Percentiles rank a stretch among this genome's conserved stretches.
Evolutionary conservation across 2,113 vertebrate species (phyloP).

Genomic region (Labrus mixtus): DNA sequence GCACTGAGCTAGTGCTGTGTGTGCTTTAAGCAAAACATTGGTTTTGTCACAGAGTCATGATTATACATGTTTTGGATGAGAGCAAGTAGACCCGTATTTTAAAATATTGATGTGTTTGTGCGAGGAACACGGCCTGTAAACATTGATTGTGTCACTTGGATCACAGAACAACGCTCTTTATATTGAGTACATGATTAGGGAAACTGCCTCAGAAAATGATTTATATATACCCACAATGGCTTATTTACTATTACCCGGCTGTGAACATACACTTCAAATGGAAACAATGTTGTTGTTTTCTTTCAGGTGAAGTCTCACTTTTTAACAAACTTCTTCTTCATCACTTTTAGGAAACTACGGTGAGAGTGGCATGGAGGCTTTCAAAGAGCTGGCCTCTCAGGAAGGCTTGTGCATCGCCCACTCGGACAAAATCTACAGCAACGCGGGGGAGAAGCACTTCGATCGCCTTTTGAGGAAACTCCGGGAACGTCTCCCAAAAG

Average conservation of each 20-base stretch:
- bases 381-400: conserved; percentile 95
- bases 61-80: conserved; percentile 24
- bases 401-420: conserved; percentile 97
- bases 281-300: not conserved
- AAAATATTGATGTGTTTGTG: conserved; percentile 10
- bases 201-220: not conserved
- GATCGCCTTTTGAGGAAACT: conserved; percentile 95
- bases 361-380: conserved; percentile 99
- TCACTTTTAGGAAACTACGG: conserved; percentile 92
- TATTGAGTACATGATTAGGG: not conserved
- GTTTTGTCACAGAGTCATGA: conserved; percentile 27
- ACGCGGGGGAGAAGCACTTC: conserved; percentile 95
- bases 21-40: conserved; percentile 23
- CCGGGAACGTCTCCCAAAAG: conserved; percentile 93
- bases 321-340: not conserved
- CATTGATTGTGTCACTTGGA: conserved; percentile 5
- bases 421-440: conserved; percentile 99
- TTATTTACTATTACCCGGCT: not conserved
- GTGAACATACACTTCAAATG: not conserved
- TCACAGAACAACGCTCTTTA: not conserved
- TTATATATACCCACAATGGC: not conserved
- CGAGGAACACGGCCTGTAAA: conserved; percentile 21
- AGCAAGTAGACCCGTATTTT: conserved; percentile 31
- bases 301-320: not conserved
- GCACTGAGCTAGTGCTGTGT: conserved; percentile 8